Conservation (phyloP, 2,113 vertebrate genomes). For the Dunckerocampus dactyliophorus region DNA sequence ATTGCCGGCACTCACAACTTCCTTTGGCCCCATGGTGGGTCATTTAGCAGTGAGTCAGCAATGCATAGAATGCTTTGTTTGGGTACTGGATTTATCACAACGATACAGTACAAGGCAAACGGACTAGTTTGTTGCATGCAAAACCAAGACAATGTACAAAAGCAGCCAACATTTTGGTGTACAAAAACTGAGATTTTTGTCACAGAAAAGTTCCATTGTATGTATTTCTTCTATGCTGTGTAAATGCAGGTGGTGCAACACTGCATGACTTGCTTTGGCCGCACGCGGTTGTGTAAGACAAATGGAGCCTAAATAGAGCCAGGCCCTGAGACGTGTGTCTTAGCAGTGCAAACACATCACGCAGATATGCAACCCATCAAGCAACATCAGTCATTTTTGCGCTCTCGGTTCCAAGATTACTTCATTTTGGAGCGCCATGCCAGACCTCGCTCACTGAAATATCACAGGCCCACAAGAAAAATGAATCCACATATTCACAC, state of each 20-base stretch:
- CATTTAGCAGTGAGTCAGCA: no score
- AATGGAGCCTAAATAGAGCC: conserved; percentile 15
- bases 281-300: conserved; percentile 19
- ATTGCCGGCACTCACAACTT: no score
- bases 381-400: conserved; percentile 48
- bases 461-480: conserved; percentile 44
- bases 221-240: no score
- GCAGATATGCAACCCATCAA: conserved; percentile 51
- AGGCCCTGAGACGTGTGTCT: conserved; percentile 9
- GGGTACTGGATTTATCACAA: no score
- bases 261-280: conserved; percentile 37
- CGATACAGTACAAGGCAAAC: no score
- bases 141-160: no score
- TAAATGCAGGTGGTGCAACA: conserved; percentile 37
- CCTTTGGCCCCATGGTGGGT: no score
- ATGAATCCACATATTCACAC: conserved; percentile 34
- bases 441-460: conserved; percentile 58
- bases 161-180: no score
- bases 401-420: conserved; percentile 60
- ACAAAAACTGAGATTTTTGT: no score
- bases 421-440: conserved; percentile 46
- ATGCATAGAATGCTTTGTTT: no score
- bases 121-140: no score
- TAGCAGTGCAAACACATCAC: conserved; percentile 36
- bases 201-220: no score